A percentile compares a stretch with the other conserved stretches of the same genome.
phyloP scores from a whole-genome alignment of 2,888 invertebrate genomes.

The Cosmopolites sordidus region DNA sequence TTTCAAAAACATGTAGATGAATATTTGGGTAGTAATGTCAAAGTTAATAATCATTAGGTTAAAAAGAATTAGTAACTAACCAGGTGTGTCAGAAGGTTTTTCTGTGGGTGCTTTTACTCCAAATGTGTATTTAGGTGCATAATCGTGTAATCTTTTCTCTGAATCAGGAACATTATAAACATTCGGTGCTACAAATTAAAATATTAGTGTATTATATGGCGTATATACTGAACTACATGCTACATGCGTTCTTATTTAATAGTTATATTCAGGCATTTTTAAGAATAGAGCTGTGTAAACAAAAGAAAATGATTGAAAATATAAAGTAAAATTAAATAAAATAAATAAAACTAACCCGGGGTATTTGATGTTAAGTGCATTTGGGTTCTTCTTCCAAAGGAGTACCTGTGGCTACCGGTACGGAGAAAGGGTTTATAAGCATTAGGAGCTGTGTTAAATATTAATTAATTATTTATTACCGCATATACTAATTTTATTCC shows the following conservation, averaged over 20 bases:
- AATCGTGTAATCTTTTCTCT: slow-evolving; percentile 47
- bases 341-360: slow-evolving; percentile 36
- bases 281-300: no score
- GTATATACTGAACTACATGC: no score
- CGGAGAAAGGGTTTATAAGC: slow-evolving; percentile 40
- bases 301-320: slow-evolving; percentile 15
- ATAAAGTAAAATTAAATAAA: slow-evolving; percentile 18
- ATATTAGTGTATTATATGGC: slow-evolving; percentile 13
- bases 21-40: no score
- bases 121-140: slow-evolving; percentile 64
- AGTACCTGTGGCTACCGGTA: slow-evolving; percentile 40
- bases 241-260: no score
- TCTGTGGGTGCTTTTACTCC: slow-evolving; percentile 61
- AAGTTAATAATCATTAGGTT: no score
- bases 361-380: slow-evolving; percentile 44
- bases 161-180: slow-evolving; percentile 56
- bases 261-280: no score
- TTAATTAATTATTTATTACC: slow-evolving; percentile 3
- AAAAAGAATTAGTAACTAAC: slow-evolving; percentile 32
- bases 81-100: slow-evolving; percentile 62
- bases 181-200: slow-evolving; percentile 54
- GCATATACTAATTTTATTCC: neutral
- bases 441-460: slow-evolving; percentile 41
- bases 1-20: no score
- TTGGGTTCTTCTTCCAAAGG: slow-evolving; percentile 58